Percentiles rank a stretch among this genome's conserved stretches.
These are phyloP conservation scores for Ivindomyrus marchei DNA, from an alignment of 2,113 vertebrate species.

Conservation along the genomic window DNA sequence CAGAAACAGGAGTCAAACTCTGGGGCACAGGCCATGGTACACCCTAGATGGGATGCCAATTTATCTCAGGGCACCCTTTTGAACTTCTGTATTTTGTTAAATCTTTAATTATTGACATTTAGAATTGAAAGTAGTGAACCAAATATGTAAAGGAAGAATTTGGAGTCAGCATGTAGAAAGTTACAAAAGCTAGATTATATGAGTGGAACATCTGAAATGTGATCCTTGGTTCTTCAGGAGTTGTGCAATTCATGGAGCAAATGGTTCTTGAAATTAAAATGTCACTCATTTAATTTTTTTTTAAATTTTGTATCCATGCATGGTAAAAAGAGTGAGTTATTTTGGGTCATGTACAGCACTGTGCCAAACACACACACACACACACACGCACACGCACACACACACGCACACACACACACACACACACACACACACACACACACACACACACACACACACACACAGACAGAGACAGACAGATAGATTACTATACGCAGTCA, in stretches of 20 bases:
- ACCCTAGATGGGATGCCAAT: background rate
- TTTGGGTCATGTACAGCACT: background rate
- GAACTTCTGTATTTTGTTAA: background rate
- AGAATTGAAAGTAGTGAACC: background rate
- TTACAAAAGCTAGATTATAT: background rate
- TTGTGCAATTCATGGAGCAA: background rate
- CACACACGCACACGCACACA: background rate
- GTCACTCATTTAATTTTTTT: background rate
- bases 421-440: background rate
- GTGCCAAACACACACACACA: background rate
- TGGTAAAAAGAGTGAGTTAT: background rate
- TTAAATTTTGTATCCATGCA: background rate
- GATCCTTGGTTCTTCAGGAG: background rate
- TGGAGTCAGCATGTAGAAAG: background rate
- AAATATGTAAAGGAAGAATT: background rate
- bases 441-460: too few species aligned
- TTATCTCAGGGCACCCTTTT: background rate
- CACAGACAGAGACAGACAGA: background rate
- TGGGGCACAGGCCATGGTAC: background rate
- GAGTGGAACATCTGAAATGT: background rate
- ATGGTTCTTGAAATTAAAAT: background rate
- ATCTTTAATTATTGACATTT: background rate
- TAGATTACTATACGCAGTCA: background rate
- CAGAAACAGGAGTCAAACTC: background rate
- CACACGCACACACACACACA: background rate